Evolutionary conservation across 2,113 vertebrate species (phyloP), one percentile per base, ranked within the genome.

Genomic region (Hippocampus mohnikei): DNA sequence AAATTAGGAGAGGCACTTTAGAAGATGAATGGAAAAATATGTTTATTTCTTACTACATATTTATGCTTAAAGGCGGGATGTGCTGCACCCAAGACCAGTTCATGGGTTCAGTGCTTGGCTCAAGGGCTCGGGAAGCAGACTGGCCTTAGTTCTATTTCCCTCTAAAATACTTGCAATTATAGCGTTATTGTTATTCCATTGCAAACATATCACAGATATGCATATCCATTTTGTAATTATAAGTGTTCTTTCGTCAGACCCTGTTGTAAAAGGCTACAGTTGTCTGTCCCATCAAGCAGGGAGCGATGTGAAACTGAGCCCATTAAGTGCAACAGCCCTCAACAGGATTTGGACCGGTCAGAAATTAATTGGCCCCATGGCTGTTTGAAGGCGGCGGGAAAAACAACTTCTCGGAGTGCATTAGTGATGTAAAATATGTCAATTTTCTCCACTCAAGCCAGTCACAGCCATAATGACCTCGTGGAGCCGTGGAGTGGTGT

Each of bases 321-420:
- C 87, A 90, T 91, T 90, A 89, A 89, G 84, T 87, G 81, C 85
- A 88, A 88, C 85, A 84, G 85, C 83, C 84, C 85, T 90, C 85
- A 77, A 76, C 65, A 66, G 84, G 75, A 89, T 86, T 76, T 81
- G 81, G 84, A 90, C 88, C 88, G 88, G 88, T 87, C 90, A 91
- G 77, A 86, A 90, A 91, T 90, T 91, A 91, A 91, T 91, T 91
- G 90, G 90, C 88, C 88, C 88, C 84, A 88, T 79, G 82, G 88
- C 85, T 90, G 83, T 87, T 88, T 89, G 87, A 89, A 88, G 84
- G 84, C 67, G 11, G 61, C 67, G 8, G 78, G 84, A 79, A 89
- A 89, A 89, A 91, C 82, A 88, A 90, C 81, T 87, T 83, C 81
- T 79, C 78, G 74, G 81, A 87, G 88, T 89, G 82, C 78, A 87